Conservation (phyloP, 1,140 invertebrate genomes). For the Drosophila ambigua region DNA sequence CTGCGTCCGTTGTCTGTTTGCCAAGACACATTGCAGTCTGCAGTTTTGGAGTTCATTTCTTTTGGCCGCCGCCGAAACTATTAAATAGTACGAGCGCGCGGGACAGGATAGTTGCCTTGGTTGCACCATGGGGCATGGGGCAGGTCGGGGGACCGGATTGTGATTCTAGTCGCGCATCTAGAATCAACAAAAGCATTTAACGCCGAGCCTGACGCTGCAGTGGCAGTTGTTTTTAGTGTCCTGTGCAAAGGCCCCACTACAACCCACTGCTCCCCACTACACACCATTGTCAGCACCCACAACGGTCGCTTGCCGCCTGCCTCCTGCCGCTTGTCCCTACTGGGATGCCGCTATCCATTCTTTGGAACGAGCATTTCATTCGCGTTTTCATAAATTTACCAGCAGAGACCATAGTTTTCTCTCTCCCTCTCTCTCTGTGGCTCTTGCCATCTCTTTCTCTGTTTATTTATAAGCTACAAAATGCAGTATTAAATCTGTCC, state of each 20-base stretch:
- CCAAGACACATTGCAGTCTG: constrained; percentile 78
- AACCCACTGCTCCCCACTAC: not conserved
- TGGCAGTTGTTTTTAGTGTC: constrained; percentile 73
- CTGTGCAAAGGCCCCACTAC: constrained; percentile 3
- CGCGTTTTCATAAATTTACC: constrained; percentile 73
- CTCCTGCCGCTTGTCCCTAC: not conserved
- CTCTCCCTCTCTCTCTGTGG: not conserved
- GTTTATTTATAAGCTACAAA: constrained; percentile 75
- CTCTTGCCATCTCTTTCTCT: constrained; percentile 4
- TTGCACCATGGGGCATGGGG: not conserved
- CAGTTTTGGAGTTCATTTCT: constrained; percentile 77
- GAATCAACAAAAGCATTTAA: constrained; percentile 81
- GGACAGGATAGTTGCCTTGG: not conserved
- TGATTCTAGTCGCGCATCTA: constrained; percentile 49
- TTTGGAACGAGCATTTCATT: constrained; percentile 45
- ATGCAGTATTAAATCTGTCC: constrained; percentile 74
- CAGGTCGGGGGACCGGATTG: not conserved
- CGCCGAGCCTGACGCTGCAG: constrained; percentile 62
- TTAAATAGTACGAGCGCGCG: constrained; percentile 59
- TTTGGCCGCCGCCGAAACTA: constrained; percentile 63
- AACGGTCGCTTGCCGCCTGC: not conserved
- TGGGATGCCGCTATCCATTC: not conserved
- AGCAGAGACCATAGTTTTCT: constrained; percentile 39
- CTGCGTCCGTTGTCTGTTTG: constrained; percentile 52
- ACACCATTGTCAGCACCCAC: no score